Evolutionary conservation across 2,113 vertebrate genomes (phyloP).

Genomic region (Pseudorhombus dupliciocellatus): DNA sequence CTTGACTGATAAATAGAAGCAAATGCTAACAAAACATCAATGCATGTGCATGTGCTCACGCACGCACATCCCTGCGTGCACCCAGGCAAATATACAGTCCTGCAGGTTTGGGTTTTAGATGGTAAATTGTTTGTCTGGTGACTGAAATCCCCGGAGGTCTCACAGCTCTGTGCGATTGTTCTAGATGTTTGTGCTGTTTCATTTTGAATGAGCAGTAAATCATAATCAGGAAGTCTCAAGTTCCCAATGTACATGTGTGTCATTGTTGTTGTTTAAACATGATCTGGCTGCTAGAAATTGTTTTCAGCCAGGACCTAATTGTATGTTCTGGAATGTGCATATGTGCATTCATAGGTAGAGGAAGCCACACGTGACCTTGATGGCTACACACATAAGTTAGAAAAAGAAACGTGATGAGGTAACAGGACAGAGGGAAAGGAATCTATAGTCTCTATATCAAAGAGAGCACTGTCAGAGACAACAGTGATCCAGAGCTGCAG

Average conservation of each 20-base stretch:
- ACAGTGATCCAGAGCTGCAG: constrained; percentile 25
- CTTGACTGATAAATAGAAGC: constrained; percentile 49
- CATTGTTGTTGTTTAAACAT: too few species aligned
- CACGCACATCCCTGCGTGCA: constrained; percentile 9
- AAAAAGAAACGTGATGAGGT: not conserved
- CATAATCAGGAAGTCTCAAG: too few species aligned
- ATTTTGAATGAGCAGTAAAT: not conserved
- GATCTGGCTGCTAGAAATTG: too few species aligned
- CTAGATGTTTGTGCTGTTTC: too few species aligned
- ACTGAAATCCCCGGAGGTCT: not conserved
- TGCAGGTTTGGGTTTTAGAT: not conserved
- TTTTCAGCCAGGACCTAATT: too few species aligned
- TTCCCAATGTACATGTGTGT: too few species aligned
- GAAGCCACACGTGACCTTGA: not conserved
- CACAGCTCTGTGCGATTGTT: not conserved
- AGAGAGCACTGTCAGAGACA: constrained; percentile 24
- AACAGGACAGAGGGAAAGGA: constrained; percentile 11
- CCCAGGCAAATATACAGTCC: constrained; percentile 9
- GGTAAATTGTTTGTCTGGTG: not conserved
- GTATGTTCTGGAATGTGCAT: too few species aligned
- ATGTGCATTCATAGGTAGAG: not conserved
- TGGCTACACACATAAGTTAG: not conserved
- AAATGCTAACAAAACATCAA: constrained; percentile 34
- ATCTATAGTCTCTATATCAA: constrained; percentile 30
- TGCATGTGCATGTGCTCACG: constrained; percentile 15